These are phyloP conservation scores for Phyllopteryx taeniolatus DNA, from an alignment of 2,113 vertebrate species.

Conservation along the genomic window DNA sequence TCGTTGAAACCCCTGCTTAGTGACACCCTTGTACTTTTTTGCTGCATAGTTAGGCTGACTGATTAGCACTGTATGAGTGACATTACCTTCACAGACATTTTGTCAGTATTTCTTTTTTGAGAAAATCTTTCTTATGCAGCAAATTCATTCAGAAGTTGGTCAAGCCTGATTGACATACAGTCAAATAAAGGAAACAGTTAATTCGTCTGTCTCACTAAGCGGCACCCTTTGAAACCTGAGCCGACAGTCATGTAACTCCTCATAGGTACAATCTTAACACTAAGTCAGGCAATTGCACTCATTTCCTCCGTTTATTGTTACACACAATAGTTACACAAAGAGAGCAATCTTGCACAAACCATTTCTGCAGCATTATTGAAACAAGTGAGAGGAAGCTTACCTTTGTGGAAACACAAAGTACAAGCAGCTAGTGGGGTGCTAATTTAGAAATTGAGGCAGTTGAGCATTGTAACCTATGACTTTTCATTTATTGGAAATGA, in stretches of 20 bases:
- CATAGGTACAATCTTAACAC: constrained; percentile 59
- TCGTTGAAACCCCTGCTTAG: no score
- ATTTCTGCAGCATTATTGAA: constrained; percentile 40
- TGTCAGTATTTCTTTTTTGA: no score
- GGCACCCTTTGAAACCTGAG: constrained; percentile 49
- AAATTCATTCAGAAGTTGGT: no score
- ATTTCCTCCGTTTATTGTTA: constrained; percentile 71
- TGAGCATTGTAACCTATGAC: constrained; percentile 19
- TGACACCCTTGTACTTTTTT: no score
- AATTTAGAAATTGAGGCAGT: constrained; percentile 27
- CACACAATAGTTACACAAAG: constrained; percentile 62
- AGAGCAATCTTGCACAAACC: constrained; percentile 63
- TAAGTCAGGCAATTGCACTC: constrained; percentile 54
- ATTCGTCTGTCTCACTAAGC: constrained; percentile 39
- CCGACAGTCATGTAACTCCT: constrained; percentile 43
- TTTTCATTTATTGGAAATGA: constrained; percentile 3
- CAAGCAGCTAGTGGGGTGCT: constrained; percentile 28
- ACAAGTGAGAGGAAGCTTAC: constrained; percentile 49
- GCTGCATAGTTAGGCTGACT: no score
- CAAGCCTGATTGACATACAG: constrained; percentile 33
- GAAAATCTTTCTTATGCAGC: no score
- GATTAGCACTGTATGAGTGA: no score
- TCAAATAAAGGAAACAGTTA: constrained; percentile 43
- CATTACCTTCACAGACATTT: no score
- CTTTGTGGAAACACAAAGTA: constrained; percentile 51